Base-by-base conservation (phyloP, 2,888 invertebrate genomes). In the Lysandra coridon region DNA sequence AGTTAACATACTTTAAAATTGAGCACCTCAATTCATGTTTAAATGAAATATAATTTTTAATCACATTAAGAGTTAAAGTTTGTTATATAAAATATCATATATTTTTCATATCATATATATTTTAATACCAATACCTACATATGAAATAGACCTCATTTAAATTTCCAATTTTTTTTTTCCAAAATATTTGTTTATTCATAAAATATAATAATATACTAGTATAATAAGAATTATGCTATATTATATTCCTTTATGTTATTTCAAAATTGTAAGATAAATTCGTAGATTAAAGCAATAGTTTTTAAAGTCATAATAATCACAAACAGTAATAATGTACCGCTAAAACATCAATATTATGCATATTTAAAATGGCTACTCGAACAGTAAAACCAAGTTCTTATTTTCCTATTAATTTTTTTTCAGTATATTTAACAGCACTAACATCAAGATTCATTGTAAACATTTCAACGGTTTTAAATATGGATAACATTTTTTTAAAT, bases 221-320 rank as follows among this genome's bases (percentile, higher is more conserved):
- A 64, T 23, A 3, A 64, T 64, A 30, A 64, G 10, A 23, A 30
- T 64, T 30, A 53, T 53, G 57, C 57, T 57, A 57, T 57, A 17
- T 57, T 17, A 57, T 57, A 57, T 57, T 57, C 1, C 4, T 57
- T 57, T 17, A 10, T 12, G 30, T 30, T 10, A 12, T 64, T 64
- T 30, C 1, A 30, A 12, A 64, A 12, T 64, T 69, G 33, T 1
- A 69, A 4, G 69, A 37, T 69, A 37, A 69, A 69, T 69, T 69
- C 69, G 69, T 69, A 69, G 12, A 33, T 69, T 69, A 69, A 69
- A 69, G 69, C 69, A 69, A 37, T 14, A 37, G 69, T 33, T 37
- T 69, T 33, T 14, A 4, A 69, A 37, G 69, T 69, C 33, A 69
- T 17, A 33, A 5, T 33, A 37, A 69, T 64, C 30, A 64, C 30